A percentile compares a stretch with the other conserved stretches of the same genome.
Evolutionary conservation across 2,888 invertebrate species (phyloP).

Genomic region (Apodemia hepburni): DNA sequence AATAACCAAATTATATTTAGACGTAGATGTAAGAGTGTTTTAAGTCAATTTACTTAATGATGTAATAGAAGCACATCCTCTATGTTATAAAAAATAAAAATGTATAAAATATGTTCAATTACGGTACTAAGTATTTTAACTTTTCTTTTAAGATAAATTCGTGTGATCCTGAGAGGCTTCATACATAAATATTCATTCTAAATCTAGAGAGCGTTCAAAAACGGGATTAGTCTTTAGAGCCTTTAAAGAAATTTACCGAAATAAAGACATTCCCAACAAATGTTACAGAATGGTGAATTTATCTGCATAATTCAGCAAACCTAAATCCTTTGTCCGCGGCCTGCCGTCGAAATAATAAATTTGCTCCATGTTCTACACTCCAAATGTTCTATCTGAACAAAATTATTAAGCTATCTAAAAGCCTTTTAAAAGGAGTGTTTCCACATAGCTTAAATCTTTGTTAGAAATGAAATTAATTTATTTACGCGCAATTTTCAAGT

Average conservation of each 20-base stretch:
- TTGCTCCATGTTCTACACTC: slow-evolving; percentile 70
- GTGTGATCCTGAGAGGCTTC: slow-evolving; percentile 40
- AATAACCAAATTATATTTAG: no score
- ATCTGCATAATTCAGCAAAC: slow-evolving; percentile 78
- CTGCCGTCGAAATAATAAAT: slow-evolving; percentile 73
- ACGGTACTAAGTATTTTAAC: not conserved
- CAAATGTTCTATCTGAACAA: slow-evolving; percentile 64
- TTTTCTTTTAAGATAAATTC: not conserved
- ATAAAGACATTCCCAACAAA: slow-evolving; percentile 78
- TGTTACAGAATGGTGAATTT: slow-evolving; percentile 79
- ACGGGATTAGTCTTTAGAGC: slow-evolving; percentile 62
- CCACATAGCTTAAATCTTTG: slow-evolving; percentile 20
- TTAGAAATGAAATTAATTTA: slow-evolving; percentile 20
- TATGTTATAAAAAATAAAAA: no score
- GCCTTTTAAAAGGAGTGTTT: slow-evolving; percentile 26
- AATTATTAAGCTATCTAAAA: slow-evolving; percentile 68
- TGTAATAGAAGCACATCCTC: no score
- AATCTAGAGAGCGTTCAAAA: slow-evolving; percentile 59
- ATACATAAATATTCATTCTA: slow-evolving; percentile 47
- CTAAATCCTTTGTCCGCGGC: slow-evolving; percentile 75
- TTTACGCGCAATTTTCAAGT: slow-evolving; percentile 12
- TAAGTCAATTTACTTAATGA: no score
- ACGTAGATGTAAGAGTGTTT: no score
- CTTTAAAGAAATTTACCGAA: slow-evolving; percentile 73
- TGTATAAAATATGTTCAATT: no score